Evolutionary conservation across 2,797 vertebrate genomes (phyloP).

Genomic region (Rhinella marina): DNA sequence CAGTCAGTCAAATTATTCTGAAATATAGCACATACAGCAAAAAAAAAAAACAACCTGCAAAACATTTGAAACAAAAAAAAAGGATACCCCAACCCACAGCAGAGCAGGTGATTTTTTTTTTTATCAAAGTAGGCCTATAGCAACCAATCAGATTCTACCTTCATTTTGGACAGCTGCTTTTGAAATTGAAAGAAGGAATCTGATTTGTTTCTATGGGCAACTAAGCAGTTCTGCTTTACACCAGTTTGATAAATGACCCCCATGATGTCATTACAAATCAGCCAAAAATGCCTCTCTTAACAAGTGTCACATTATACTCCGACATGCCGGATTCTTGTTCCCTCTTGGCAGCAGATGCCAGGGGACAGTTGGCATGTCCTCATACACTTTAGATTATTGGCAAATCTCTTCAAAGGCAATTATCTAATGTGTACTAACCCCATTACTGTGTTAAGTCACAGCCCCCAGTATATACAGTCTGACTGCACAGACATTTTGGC

Average conservation of each 20-base stretch:
- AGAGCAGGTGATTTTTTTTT: too few species aligned
- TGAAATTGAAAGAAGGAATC: too few species aligned
- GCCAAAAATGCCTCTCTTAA: neutral
- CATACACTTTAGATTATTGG: neutral
- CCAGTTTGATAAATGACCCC: too few species aligned
- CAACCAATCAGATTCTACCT: too few species aligned
- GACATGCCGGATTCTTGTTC: neutral
- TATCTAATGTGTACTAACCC: neutral
- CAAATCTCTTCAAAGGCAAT: conserved; percentile 5
- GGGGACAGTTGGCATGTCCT: neutral
- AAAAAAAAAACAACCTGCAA: neutral
- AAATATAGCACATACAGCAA: too few species aligned
- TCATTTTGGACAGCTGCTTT: too few species aligned
- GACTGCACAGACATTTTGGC: neutral
- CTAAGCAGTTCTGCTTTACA: too few species aligned
- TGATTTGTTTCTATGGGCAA: too few species aligned
- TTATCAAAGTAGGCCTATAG: too few species aligned
- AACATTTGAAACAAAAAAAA: neutral
- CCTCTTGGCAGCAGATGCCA: neutral
- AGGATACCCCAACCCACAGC: too few species aligned
- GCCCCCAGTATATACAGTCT: neutral
- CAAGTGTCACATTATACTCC: neutral
- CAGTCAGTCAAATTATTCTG: too few species aligned
- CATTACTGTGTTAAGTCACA: neutral
- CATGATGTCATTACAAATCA: neutral